Base-by-base conservation (phyloP, 2,797 vertebrate genomes). In the Siniperca undulata region DNA sequence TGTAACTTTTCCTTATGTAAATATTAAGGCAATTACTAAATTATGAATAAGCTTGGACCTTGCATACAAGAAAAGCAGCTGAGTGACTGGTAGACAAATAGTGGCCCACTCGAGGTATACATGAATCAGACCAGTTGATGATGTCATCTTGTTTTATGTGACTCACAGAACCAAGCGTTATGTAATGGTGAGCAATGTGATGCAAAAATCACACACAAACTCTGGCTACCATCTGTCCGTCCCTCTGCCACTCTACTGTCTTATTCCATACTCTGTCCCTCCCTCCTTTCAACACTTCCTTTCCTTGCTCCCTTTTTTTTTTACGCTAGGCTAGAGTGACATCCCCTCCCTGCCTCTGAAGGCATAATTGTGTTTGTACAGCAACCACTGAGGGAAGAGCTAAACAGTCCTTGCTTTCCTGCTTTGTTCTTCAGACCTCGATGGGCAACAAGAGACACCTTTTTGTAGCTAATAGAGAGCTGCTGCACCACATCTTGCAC, bases 121-220 rank as follows among this genome's bases (percentile, higher is more conserved):
- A 69, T 90, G 82, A 93, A 86, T 93, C 89, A 91, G 72, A 75
- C 44, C 2, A 62, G 65, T 81, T 88, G 79, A 76, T 92, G 86
- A 91, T 82, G 89, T 87, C 86, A 84, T 85, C 79, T 48, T 80
- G 61, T 86, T 90, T 86, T 83, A 64, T 82, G 80, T 90, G 93
- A 91, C 89, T 92, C 90, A 91, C 82, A 60, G 75, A 82, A 69
- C 86, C 85, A 62, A 36, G 50, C 58, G 83, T 95, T 95, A 95
- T 95, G 94, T 94, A 95, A 96, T 90, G 74, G 55, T 87, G 89
- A 93, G 86, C 78, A 90, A 91, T 91, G 83, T 90, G 89, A 94
- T 88, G 89, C 91, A 92, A 89, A 91, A 86, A 81, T 82, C 66
- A 62, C 76, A 87, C 66, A 62, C 76, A 87, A 78, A 84, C 76